Percentiles rank a stretch among this genome's conserved stretches.
These are phyloP conservation scores for Drosophila leontia DNA, from an alignment of 1,140 invertebrate species.

Conservation along the genomic window DNA sequence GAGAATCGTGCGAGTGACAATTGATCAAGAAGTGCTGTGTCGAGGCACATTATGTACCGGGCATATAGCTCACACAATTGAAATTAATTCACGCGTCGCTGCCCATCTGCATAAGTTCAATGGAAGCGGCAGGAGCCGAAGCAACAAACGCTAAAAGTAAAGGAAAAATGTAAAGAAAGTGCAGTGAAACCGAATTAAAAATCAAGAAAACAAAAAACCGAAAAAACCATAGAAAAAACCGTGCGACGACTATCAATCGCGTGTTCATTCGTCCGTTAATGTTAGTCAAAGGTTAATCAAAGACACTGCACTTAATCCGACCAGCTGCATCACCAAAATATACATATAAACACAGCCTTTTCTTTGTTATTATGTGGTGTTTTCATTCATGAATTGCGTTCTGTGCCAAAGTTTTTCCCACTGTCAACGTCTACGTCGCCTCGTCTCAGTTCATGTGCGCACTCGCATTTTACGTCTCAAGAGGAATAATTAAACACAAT, in stretches of 20 bases:
- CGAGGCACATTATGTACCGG: conserved; percentile 67
- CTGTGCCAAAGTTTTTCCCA: conserved; percentile 17
- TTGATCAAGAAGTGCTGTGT: conserved; percentile 20
- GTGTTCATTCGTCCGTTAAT: conserved; percentile 20
- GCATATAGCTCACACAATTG: conserved; percentile 63
- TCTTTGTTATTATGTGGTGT: conserved; percentile 14
- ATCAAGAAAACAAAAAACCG: conserved; percentile 2
- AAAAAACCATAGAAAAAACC: conserved; percentile 14
- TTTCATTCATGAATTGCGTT: conserved; percentile 62
- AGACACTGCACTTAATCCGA: conserved; percentile 7
- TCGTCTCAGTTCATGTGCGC: conserved; percentile 31
- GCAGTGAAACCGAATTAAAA: conserved; percentile 35
- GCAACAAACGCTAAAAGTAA: conserved; percentile 27
- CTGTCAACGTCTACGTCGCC: conserved; percentile 12
- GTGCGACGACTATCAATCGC: conserved; percentile 22
- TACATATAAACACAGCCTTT: not conserved
- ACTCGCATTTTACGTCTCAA: conserved; percentile 10
- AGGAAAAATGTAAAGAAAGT: conserved; percentile 48
- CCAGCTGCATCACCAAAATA: conserved; percentile 4
- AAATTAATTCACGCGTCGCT: conserved; percentile 74
- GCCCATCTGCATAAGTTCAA: conserved; percentile 77
- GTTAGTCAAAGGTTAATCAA: conserved; percentile 39
- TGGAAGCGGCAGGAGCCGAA: conserved; percentile 49
- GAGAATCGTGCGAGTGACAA: conserved; percentile 4
- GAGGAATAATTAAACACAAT: conserved; percentile 1